Conservation (phyloP, 2,888 invertebrate genomes). For the Caenorhabditis sulstoni region DNA sequence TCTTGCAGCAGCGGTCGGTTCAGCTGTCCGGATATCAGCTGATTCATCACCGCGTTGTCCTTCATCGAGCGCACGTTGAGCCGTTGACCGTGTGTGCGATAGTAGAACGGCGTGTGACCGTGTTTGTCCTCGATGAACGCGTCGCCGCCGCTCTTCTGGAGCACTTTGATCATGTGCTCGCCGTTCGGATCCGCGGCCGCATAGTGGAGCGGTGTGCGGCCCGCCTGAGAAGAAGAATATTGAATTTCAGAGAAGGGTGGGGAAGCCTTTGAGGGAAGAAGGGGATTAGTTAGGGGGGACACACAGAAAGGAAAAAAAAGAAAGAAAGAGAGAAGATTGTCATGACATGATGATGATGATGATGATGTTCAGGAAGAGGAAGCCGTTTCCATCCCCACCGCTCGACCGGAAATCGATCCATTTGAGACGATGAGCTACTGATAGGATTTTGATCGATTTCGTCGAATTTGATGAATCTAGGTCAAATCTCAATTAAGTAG, state of each 20-base stretch:
- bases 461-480: no score
- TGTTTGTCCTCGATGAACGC: conserved; percentile 83
- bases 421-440: no score
- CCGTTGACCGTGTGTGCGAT: conserved; percentile 86
- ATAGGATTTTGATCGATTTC: no score
- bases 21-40: conserved; percentile 80
- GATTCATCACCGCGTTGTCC: conserved; percentile 76
- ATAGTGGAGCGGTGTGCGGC: conserved; percentile 80
- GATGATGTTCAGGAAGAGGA: no score
- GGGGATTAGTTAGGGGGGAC: no score
- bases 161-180: conserved; percentile 80
- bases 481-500: no score
- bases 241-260: no score
- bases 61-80: conserved; percentile 84
- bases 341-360: no score
- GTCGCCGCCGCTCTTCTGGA: conserved; percentile 81
- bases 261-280: conserved; percentile 9
- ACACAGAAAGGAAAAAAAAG: no score
- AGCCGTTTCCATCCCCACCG: no score
- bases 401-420: no score
- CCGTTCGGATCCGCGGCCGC: conserved; percentile 81
- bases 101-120: conserved; percentile 89
- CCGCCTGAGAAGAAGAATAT: conserved; percentile 70
- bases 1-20: conserved; percentile 79
- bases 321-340: no score